Evolutionary conservation across 2,797 vertebrate genomes (phyloP), one percentile per base, ranked within the genome.

Genomic region (Halcyon chelicuti): DNA sequence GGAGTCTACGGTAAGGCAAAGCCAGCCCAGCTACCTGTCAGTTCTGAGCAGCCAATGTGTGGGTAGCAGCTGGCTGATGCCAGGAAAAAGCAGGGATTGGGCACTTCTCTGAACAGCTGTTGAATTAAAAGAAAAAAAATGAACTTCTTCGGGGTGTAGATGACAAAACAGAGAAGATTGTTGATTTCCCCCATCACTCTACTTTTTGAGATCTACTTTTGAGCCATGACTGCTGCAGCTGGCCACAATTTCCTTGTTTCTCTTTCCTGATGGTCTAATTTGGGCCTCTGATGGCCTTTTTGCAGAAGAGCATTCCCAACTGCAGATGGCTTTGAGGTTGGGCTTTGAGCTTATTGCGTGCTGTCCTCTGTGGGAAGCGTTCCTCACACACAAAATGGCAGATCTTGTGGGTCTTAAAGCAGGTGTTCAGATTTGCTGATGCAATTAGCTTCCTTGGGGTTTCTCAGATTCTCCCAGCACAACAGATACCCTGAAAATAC

Each of bases 1-100:
- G 99, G 99, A 23, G 98, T 98, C 49, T 99, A 99, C 28, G 99
- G 99, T 99, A 95, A 98, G 98, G 44, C 75, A 60, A 44, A 85
- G 63, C 21, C 39, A 44, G 63, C 42, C 40, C 61, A 39, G n/a
- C 29, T 37, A 31, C 40, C 35, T 62, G 39, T 26, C 23, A 1
- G 1, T 46, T 52, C 83, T 42, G 12, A 66, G 31, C 12, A 54
- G 52, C 37, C 2, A 1, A 14, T 10, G n/a, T 28, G 31, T 1
- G 1, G 21, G 22, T 40, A 63, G 22, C 33, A 75, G 54, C 42
- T 0, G 0, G 19, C n/a, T 0, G 2, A 26, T 74, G 33, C 21
- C 21, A 55, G 66, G 18, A 25, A 68, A 25, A n/a, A 84, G 22
- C 31, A 42, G 85, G 33, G 51, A 29, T 77, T 44, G 49, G 39